These are phyloP conservation scores for Chloroclysta siterata DNA, from an alignment of 2,888 invertebrate genomes.

Conservation along the genomic window DNA sequence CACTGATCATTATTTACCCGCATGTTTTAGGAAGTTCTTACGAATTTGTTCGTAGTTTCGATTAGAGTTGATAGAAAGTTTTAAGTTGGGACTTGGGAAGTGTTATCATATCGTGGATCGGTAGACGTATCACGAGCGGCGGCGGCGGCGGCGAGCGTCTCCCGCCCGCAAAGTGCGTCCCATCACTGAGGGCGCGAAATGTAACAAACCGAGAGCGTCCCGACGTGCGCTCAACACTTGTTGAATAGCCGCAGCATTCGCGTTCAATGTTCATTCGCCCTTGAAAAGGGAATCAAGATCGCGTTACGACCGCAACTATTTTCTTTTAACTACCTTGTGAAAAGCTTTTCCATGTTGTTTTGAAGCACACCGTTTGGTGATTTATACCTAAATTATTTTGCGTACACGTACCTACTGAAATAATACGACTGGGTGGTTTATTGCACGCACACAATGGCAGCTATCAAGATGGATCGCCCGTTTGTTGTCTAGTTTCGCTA, in stretches of 20 bases:
- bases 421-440: constrained; percentile 4
- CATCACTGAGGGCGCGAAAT: constrained; percentile 75
- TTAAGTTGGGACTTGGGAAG: neutral
- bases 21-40: constrained; percentile 13
- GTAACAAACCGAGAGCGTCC: constrained; percentile 56
- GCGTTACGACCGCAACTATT: constrained; percentile 28
- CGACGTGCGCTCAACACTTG: constrained; percentile 70
- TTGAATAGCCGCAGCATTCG: constrained; percentile 52
- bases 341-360: constrained; percentile 40
- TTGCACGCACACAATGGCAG: constrained; percentile 18
- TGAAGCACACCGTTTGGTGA: constrained; percentile 13
- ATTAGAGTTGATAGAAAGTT: neutral
- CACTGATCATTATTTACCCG: constrained; percentile 6
- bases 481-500: neutral
- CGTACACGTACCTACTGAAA: constrained; percentile 9
- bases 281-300: constrained; percentile 61
- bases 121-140: constrained; percentile 51
- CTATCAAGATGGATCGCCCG: constrained; percentile 26
- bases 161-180: constrained; percentile 72
- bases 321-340: constrained; percentile 31
- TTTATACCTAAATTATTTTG: constrained; percentile 19
- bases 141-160: constrained; percentile 59
- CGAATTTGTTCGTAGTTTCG: constrained; percentile 13
- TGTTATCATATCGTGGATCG: constrained; percentile 44
- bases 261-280: constrained; percentile 49